A percentile compares a stretch with the other conserved stretches of the same genome.
These are phyloP conservation scores for Phalacrocorax pelagicus DNA, from an alignment of 2,113 vertebrate genomes.

Conservation along the genomic window DNA sequence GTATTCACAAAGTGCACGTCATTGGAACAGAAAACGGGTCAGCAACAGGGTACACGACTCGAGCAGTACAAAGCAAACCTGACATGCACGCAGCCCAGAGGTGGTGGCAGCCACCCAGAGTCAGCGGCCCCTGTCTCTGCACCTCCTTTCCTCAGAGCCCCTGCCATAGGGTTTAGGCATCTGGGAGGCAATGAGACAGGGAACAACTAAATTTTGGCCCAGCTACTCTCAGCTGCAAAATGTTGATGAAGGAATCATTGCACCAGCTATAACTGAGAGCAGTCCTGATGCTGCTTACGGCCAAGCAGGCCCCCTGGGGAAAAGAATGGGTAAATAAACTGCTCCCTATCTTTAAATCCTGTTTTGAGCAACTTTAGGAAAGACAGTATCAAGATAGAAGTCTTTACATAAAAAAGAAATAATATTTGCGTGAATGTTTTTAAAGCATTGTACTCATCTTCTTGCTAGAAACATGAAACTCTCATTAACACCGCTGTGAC, in stretches of 20 bases:
- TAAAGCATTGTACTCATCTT: neutral
- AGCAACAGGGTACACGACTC: fast-evolving
- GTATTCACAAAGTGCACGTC: neutral
- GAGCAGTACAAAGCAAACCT: neutral
- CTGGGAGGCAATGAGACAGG: neutral
- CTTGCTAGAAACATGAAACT: neutral
- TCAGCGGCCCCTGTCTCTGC: neutral
- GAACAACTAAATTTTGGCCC: neutral
- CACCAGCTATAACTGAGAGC: neutral
- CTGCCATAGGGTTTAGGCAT: neutral
- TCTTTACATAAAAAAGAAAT: neutral
- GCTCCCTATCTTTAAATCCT: neutral
- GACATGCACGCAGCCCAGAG: neutral
- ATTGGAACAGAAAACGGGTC: neutral
- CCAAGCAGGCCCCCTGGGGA: neutral
- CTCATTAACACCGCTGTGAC: neutral
- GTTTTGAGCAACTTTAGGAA: neutral
- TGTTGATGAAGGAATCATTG: neutral
- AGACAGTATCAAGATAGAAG: neutral
- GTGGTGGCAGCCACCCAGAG: neutral
- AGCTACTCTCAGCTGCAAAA: neutral
- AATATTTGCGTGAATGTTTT: neutral
- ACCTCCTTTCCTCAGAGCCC: neutral
- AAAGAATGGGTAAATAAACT: neutral
- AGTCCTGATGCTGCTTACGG: neutral